Evolutionary conservation across 2,888 invertebrate species (phyloP).

Genomic region (Aspidiotus destructor): DNA sequence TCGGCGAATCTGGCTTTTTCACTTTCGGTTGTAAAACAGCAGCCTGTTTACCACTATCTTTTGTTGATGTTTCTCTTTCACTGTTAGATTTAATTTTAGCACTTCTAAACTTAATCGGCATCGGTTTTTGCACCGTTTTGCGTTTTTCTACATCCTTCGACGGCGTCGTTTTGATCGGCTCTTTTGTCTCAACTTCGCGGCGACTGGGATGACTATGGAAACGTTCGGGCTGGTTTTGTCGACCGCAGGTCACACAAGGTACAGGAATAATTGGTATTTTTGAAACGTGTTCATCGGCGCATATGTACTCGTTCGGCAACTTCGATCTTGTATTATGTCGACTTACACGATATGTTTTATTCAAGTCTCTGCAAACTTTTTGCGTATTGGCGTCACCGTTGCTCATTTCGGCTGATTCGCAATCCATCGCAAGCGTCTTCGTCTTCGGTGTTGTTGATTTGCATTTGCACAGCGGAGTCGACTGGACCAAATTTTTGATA

Average conservation of each 20-base stretch:
- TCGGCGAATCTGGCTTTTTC: not conserved
- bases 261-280: conserved; percentile 9
- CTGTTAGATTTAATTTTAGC: conserved; percentile 7
- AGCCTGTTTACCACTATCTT: not conserved
- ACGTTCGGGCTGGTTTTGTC: conserved; percentile 24
- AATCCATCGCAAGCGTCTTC: conserved; percentile 12
- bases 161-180: not conserved
- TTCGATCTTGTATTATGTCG: conserved; percentile 8
- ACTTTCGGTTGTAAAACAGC: not conserved
- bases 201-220: conserved; percentile 29
- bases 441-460: conserved; percentile 1
- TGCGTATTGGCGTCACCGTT: conserved; percentile 15
- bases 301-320: not conserved
- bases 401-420: not conserved
- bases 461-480: conserved; percentile 22
- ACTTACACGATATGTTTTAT: conserved; percentile 25
- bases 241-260: conserved; percentile 22
- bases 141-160: conserved; percentile 6
- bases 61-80: not conserved
- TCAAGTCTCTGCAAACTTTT: conserved; percentile 25
- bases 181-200: conserved; percentile 1
- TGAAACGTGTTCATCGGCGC: not conserved
- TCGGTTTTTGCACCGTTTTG: conserved; percentile 25
- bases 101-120: conserved; percentile 23
- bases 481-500: conserved; percentile 25